Evolutionary conservation across 2,888 invertebrate genomes (phyloP).

Genomic region (Andrena minutula): DNA sequence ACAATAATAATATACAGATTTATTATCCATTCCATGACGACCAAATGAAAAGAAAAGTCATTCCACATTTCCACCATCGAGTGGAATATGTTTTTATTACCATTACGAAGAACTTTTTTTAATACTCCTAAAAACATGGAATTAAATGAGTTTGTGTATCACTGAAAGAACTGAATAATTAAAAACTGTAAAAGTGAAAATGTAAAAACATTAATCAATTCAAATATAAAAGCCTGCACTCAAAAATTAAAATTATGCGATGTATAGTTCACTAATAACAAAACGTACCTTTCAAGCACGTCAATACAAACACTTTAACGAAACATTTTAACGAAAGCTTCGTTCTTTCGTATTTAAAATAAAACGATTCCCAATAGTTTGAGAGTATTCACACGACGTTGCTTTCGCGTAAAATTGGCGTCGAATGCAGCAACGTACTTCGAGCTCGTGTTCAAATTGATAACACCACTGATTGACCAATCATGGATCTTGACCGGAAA

Average conservation of each 20-base stretch:
- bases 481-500: neutral
- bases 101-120: no score
- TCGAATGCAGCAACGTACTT: neutral
- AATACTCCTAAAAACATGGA: no score
- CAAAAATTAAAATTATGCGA: neutral
- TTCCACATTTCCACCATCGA: no score
- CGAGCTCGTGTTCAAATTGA: neutral
- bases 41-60: no score
- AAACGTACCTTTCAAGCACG: conserved; percentile 2
- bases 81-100: neutral
- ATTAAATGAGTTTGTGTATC: no score
- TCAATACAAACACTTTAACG: conserved; percentile 6
- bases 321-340: neutral
- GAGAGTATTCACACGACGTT: neutral
- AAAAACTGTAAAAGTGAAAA: no score
- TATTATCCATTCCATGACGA: neutral
- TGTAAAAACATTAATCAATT: no score
- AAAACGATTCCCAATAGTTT: neutral
- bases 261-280: neutral
- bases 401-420: neutral
- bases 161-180: no score
- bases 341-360: neutral
- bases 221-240: no score
- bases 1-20: neutral
- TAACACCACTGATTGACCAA: neutral